Conservation (phyloP, 2,113 vertebrate species). For the Helogale parvula region DNA sequence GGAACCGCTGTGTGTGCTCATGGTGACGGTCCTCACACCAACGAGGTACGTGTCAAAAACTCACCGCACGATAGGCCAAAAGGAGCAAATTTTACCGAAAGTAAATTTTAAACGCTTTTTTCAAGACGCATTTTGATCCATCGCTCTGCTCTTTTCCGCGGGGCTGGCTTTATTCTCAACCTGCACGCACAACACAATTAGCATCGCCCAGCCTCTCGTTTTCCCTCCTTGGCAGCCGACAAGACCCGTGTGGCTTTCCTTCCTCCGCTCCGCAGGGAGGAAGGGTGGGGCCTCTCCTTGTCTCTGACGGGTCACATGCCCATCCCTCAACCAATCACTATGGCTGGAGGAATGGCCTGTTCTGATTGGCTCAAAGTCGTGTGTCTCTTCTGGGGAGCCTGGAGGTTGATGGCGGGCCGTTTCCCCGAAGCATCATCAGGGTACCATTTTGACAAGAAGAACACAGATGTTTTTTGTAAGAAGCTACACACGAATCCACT, state of each 20-base stretch:
- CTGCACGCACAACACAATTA: fast-evolving
- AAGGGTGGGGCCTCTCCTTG: fast-evolving
- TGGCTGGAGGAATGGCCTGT: fast-evolving
- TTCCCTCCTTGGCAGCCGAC: not conserved
- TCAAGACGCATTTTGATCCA: not conserved
- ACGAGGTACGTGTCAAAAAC: too few relatives aligned
- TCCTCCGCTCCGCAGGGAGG: too few relatives aligned
- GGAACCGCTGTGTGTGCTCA: not conserved
- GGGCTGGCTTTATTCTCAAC: not conserved
- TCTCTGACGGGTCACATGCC: not conserved
- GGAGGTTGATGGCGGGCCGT: not conserved
- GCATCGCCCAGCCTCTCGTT: fast-evolving
- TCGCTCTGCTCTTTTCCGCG: not conserved
- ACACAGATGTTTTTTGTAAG: not conserved
- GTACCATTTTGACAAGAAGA: not conserved
- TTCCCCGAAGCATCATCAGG: not conserved
- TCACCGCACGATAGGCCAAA: not conserved
- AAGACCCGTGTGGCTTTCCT: not conserved
- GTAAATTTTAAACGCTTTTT: not conserved
- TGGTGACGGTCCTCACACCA: fast-evolving
- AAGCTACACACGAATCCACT: not conserved
- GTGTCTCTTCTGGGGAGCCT: too few relatives aligned
- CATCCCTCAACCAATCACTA: not conserved
- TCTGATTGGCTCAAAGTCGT: not conserved
- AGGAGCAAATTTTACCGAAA: too few relatives aligned